Conservation (phyloP, 2,797 vertebrate species). For the Trachurus trachurus region DNA sequence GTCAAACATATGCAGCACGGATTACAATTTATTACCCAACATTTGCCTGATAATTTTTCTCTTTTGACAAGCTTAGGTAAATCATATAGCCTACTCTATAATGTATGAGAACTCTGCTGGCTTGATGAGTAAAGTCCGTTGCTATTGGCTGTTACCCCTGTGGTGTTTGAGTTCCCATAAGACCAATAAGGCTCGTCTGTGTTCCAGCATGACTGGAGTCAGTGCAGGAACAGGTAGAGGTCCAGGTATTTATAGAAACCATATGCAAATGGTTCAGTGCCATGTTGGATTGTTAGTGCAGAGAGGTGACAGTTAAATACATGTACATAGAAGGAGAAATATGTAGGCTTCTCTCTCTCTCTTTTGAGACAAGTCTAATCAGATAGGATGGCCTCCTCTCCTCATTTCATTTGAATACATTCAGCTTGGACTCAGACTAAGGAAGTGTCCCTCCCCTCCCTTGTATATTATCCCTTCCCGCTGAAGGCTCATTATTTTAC, state of each 20-base stretch:
- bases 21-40: slow-evolving; percentile 95
- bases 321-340: slow-evolving; percentile 76
- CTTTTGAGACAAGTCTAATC: slow-evolving; percentile 88
- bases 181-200: slow-evolving; percentile 85
- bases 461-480: slow-evolving; percentile 90
- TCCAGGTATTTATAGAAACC: slow-evolving; percentile 90
- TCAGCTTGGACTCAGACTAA: slow-evolving; percentile 85
- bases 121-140: slow-evolving; percentile 85
- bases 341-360: slow-evolving; percentile 74
- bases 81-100: slow-evolving; percentile 91
- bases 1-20: slow-evolving; percentile 94
- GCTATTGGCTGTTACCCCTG: slow-evolving; percentile 86
- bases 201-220: slow-evolving; percentile 72
- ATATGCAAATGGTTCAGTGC: slow-evolving; percentile 87
- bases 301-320: slow-evolving; percentile 86
- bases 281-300: slow-evolving; percentile 85
- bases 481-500: slow-evolving; percentile 96
- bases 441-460: slow-evolving; percentile 80
- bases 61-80: slow-evolving; percentile 96
- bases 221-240: slow-evolving; percentile 78
- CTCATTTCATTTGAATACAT: slow-evolving; percentile 92
- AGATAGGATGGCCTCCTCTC: slow-evolving; percentile 83
- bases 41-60: slow-evolving; percentile 96
- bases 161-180: slow-evolving; percentile 87
- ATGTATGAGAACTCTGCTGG: slow-evolving; percentile 88